Evolutionary conservation across 2,797 vertebrate species (phyloP).

Genomic region (Glyptemys insculpta): DNA sequence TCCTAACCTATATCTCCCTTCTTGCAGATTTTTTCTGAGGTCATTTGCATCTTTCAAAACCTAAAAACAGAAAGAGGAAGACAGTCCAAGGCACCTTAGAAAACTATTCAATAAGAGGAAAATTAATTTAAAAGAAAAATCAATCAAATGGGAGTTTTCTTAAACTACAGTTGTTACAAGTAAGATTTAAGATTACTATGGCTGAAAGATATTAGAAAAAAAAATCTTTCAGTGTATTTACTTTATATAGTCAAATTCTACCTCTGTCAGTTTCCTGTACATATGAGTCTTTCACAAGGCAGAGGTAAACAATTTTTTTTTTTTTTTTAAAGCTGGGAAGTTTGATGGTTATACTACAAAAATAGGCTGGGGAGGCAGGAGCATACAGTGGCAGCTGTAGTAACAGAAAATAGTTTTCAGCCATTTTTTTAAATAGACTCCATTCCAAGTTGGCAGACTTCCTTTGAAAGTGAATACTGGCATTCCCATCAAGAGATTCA

Average conservation of each 20-base stretch:
- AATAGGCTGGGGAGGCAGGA: neutral
- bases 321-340: neutral
- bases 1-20: neutral
- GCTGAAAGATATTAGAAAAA: neutral
- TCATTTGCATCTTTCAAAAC: fast-evolving
- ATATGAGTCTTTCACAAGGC: neutral
- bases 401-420: neutral
- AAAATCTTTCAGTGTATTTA: neutral
- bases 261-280: neutral
- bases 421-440: neutral
- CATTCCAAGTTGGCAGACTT: neutral
- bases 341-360: neutral
- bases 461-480: neutral
- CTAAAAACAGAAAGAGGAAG: neutral
- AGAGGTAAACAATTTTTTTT: neutral
- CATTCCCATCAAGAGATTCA: neutral
- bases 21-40: neutral
- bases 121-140: neutral
- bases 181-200: neutral
- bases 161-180: neutral
- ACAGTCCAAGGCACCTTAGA: neutral
- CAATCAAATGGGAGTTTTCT: neutral
- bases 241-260: neutral
- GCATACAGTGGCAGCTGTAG: neutral
- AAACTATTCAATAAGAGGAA: neutral